These are phyloP conservation scores for Neoarius graeffei DNA, from an alignment of 2,113 vertebrate species.

Conservation along the genomic window DNA sequence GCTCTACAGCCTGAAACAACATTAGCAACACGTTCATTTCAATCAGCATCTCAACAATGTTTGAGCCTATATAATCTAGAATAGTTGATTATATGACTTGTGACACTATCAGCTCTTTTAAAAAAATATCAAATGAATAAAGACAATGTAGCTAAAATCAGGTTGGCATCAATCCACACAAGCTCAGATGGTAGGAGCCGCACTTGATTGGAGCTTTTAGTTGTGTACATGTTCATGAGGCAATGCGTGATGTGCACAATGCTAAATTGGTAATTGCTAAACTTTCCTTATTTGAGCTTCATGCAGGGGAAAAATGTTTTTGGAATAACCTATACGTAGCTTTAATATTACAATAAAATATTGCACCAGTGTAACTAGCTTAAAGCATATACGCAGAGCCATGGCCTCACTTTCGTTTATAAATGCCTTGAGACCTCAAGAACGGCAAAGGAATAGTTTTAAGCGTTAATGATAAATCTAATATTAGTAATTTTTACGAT, in stretches of 20 bases:
- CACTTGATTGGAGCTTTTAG: neutral
- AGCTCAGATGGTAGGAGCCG: neutral
- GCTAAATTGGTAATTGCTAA: neutral
- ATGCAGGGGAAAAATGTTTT: neutral
- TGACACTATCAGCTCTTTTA: no score
- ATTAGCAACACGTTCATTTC: neutral
- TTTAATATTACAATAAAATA: neutral
- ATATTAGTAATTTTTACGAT: no score
- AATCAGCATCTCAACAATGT: neutral
- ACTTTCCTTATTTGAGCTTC: neutral
- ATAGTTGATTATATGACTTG: neutral
- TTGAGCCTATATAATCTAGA: neutral
- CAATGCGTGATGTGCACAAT: neutral
- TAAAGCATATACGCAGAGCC: no score
- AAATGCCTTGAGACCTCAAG: no score
- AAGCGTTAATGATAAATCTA: no score
- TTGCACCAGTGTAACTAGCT: no score
- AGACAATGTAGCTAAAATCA: neutral
- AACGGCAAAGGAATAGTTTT: no score
- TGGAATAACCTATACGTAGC: neutral
- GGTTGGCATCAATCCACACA: neutral
- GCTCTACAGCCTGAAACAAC: constrained; percentile 69
- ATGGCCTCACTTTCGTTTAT: no score
- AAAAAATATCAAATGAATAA: neutral
- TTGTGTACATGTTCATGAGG: neutral